Evolutionary conservation across 2,113 vertebrate species (phyloP).

Genomic region (Eonycteris spelaea): DNA sequence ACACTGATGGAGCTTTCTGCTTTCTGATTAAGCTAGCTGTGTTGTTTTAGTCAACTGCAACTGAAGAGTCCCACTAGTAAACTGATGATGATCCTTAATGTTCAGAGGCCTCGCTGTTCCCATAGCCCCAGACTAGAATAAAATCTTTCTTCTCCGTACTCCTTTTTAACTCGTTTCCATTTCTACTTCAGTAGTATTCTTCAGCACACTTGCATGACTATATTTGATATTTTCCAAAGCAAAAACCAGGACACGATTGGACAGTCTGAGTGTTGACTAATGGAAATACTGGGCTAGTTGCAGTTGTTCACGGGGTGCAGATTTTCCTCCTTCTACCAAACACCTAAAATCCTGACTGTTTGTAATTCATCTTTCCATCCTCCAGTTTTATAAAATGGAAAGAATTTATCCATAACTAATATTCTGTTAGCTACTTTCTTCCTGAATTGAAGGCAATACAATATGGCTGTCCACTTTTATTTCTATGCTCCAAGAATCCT

Average conservation of each 20-base stretch:
- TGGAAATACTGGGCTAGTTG: rapidly evolving
- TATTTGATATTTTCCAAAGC: neutral
- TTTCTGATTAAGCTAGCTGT: neutral
- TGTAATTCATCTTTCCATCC: neutral
- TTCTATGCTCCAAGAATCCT: neutral
- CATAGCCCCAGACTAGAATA: too few relatives aligned
- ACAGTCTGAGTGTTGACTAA: neutral
- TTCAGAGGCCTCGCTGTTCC: neutral
- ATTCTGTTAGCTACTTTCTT: neutral
- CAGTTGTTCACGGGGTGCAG: neutral
- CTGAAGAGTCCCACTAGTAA: neutral
- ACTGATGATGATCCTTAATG: rapidly evolving
- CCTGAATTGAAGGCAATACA: neutral
- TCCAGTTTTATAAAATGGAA: neutral
- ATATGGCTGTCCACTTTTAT: neutral
- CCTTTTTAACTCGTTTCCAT: neutral
- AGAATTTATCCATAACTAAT: neutral
- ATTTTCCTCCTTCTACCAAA: too few relatives aligned
- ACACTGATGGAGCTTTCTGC: neutral
- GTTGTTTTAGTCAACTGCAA: neutral
- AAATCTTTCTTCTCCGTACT: neutral
- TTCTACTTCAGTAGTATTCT: neutral
- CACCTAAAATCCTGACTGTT: neutral
- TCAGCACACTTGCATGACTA: neutral
- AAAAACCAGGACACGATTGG: neutral